These are phyloP conservation scores for Salvator merianae DNA, from an alignment of 2,113 vertebrate genomes.

Conservation along the genomic window DNA sequence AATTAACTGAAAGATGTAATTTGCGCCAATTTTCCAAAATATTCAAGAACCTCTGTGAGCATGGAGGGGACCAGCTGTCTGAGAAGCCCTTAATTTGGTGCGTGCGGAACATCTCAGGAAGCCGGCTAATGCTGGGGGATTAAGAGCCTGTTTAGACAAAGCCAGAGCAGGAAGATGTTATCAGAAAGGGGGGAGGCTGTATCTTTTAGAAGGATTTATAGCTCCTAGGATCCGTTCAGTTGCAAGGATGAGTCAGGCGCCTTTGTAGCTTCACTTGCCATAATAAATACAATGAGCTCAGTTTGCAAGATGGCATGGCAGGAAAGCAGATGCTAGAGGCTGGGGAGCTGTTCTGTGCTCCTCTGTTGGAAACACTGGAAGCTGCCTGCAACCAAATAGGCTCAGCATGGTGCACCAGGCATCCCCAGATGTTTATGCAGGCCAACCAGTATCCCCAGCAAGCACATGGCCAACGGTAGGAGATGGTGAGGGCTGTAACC, in stretches of 20 bases:
- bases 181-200: conserved; percentile 61
- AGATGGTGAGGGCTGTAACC: not conserved
- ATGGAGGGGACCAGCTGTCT: conserved; percentile 63
- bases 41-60: conserved; percentile 59
- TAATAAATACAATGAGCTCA: conserved; percentile 57
- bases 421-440: not conserved
- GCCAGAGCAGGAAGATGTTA: conserved; percentile 55
- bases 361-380: too few relatives aligned
- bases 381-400: too few relatives aligned
- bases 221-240: conserved; percentile 60
- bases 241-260: conserved; percentile 60
- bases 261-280: conserved; percentile 45
- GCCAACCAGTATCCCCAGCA: not conserved
- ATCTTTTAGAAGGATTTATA: conserved; percentile 70
- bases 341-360: not conserved
- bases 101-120: conserved; percentile 64
- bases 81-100: conserved; percentile 66
- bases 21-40: conserved; percentile 66
- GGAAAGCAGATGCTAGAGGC: conserved; percentile 32
- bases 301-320: conserved; percentile 20
- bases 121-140: conserved; percentile 57
- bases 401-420: too few relatives aligned
- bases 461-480: not conserved
- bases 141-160: conserved; percentile 60
- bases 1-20: conserved; percentile 69